Conservation (phyloP, 2,113 vertebrate genomes). For the Nannospalax galili region DNA sequence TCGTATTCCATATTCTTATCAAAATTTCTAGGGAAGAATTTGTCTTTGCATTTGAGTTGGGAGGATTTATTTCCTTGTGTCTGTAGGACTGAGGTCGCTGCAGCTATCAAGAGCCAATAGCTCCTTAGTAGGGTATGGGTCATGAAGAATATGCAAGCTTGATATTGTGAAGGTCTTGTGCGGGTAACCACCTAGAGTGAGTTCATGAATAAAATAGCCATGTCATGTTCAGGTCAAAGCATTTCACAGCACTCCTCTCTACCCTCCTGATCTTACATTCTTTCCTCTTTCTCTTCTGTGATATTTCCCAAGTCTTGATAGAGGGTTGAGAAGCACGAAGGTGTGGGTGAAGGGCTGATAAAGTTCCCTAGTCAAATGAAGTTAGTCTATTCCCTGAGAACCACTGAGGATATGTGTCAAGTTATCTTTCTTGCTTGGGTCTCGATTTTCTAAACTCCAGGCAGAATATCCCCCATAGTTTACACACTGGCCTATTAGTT, state of each 20-base stretch:
- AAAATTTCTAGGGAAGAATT: not conserved
- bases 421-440: not conserved
- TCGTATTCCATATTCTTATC: not conserved
- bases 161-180: not conserved
- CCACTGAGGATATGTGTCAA: not conserved
- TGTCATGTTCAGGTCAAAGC: too few species aligned
- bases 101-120: not conserved
- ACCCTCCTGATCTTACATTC: not conserved
- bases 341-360: not conserved
- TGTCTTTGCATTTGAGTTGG: not conserved
- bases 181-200: not conserved
- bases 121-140: not conserved
- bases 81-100: not conserved
- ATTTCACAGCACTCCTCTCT: not conserved
- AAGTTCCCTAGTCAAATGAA: not conserved
- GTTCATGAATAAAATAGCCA: not conserved
- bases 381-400: not conserved
- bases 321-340: too few species aligned
- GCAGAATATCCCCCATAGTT: not conserved
- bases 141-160: not conserved
- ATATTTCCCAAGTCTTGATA: not conserved
- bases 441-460: not conserved
- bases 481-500: not conserved
- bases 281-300: not conserved
- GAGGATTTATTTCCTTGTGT: not conserved